Percentiles rank a stretch among this genome's conserved stretches.
Conservation (phyloP, 2,888 invertebrate species). For the Rhaphigaster nebulosa region DNA sequence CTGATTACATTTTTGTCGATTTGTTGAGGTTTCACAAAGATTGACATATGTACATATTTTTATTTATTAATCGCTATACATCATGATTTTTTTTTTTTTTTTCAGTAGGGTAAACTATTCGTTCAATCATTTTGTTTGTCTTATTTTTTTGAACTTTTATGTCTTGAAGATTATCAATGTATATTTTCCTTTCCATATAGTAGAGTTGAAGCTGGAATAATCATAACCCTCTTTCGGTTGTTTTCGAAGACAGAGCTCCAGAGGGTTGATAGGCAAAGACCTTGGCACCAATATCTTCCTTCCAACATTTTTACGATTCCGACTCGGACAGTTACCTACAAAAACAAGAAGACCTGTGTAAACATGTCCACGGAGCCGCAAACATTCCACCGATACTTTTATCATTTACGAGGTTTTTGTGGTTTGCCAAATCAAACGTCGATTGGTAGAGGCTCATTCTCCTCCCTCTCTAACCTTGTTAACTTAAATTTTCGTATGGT, state of each 20-base stretch:
- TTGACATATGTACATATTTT: no score
- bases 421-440: not conserved
- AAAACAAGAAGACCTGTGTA: not conserved
- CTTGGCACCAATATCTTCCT: not conserved
- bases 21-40: no score
- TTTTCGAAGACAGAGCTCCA: not conserved
- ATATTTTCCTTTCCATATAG: not conserved
- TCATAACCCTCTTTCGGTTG: not conserved
- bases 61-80: no score
- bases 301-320: constrained; percentile 3
- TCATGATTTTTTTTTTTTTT: no score
- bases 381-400: not conserved
- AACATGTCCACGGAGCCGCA: not conserved
- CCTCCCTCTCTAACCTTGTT: not conserved
- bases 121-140: no score
- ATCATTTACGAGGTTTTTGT: constrained; percentile 1
- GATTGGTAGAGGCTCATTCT: no score
- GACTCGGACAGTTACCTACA: not conserved
- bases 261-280: no score
- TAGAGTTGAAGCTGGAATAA: not conserved
- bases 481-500: not conserved
- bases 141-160: no score
- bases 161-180: not conserved
- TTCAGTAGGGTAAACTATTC: no score
- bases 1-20: no score